These are phyloP conservation scores for Phataginus tetradactyla DNA, from an alignment of 2,797 vertebrate species.

Conservation along the genomic window DNA sequence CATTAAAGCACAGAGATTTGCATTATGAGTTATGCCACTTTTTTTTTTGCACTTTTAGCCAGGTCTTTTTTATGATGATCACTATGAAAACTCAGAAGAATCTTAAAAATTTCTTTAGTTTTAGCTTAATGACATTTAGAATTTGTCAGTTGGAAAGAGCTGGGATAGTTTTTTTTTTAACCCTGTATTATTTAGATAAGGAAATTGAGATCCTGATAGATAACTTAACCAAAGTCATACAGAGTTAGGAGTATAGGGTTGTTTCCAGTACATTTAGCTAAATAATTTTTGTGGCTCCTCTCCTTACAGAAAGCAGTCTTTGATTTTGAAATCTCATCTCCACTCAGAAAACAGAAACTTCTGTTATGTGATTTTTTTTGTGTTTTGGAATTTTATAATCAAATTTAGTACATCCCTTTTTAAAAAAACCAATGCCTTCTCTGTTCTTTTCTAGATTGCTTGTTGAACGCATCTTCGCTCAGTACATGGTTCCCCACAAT, in stretches of 20 bases:
- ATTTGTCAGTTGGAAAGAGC: background rate
- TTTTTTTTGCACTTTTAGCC: background rate
- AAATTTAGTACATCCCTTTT: background rate
- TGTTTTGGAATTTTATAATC: conserved; percentile 22
- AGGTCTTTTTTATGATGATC: background rate
- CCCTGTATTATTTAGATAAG: background rate
- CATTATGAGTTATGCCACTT: background rate
- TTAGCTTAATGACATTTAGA: background rate
- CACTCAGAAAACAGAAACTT: background rate
- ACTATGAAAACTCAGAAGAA: conserved; percentile 8
- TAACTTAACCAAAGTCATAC: background rate
- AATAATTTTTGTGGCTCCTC: background rate
- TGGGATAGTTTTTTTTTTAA: background rate
- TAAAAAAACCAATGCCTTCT: background rate
- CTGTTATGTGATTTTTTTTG: background rate
- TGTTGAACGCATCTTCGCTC: conserved; percentile 98
- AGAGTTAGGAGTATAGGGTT: background rate
- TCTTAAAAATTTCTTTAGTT: background rate
- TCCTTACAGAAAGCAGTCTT: background rate
- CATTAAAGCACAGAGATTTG: background rate
- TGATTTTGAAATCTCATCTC: conserved; percentile 12
- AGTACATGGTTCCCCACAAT: conserved; percentile 99
- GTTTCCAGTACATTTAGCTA: background rate
- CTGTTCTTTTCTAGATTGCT: conserved; percentile 90
- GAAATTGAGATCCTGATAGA: background rate